Percentiles rank a stretch among this genome's conserved stretches.
phyloP scores from a whole-genome alignment of 2,113 vertebrate species.

The Oceanites oceanicus region DNA sequence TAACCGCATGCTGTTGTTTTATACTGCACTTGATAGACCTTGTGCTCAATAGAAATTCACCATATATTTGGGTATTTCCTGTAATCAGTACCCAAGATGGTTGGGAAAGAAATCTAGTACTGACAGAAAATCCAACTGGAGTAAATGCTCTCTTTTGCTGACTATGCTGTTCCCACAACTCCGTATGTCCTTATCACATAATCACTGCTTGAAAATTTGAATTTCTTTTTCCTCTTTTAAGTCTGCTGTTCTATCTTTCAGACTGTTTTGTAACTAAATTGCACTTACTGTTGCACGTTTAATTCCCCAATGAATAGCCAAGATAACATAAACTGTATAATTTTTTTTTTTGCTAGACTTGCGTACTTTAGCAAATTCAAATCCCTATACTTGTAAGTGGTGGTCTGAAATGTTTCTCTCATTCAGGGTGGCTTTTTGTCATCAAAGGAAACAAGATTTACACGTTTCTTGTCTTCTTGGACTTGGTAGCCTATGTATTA shows the following conservation, averaged over 20 bases:
- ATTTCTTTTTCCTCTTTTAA: conserved; percentile 19
- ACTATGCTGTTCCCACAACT: background rate
- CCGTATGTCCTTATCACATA: background rate
- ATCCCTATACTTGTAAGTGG: background rate
- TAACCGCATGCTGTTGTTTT: background rate
- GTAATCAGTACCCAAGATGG: background rate
- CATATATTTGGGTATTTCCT: background rate
- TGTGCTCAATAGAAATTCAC: background rate
- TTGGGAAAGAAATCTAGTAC: background rate
- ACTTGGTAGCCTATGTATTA: background rate
- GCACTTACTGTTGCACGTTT: conserved; percentile 15
- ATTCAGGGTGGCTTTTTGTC: background rate
- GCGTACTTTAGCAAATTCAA: background rate
- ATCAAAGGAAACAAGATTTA: background rate
- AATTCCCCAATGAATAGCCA: conserved; percentile 20
- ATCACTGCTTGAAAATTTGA: conserved; percentile 11
- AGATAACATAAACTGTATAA: background rate
- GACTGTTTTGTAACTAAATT: conserved; percentile 28
- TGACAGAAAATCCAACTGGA: background rate
- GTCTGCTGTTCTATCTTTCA: background rate
- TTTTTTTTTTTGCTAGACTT: conserved; percentile 14
- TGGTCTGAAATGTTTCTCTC: background rate
- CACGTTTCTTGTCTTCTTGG: background rate
- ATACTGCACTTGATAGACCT: background rate
- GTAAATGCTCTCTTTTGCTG: background rate